These are phyloP conservation scores for Percopsis transmontana DNA, from an alignment of 2,113 vertebrate genomes.

Conservation along the genomic window DNA sequence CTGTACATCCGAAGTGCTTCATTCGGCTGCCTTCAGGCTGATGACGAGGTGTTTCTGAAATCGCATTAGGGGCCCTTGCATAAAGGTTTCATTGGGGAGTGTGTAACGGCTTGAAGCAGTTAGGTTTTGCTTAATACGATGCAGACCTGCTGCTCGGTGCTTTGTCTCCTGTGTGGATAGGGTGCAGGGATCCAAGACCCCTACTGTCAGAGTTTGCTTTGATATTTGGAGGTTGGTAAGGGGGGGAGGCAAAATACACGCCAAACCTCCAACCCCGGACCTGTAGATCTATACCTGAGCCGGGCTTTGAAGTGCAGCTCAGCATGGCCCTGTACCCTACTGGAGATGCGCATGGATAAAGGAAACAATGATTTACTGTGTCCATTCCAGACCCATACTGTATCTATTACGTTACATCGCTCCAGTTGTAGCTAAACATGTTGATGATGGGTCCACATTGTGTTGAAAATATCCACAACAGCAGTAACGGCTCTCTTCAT, in stretches of 20 bases:
- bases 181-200: constrained; percentile 65
- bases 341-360: constrained; percentile 32
- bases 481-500: neutral
- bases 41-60: constrained; percentile 82
- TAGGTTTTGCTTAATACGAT: constrained; percentile 80
- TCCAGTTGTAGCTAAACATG: constrained; percentile 2
- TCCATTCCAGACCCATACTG: constrained; percentile 38
- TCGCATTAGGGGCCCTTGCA: constrained; percentile 80
- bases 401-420: constrained; percentile 41
- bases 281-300: neutral
- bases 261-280: constrained; percentile 21
- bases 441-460: constrained; percentile 6
- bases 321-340: constrained; percentile 14
- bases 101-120: constrained; percentile 82
- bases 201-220: constrained; percentile 68
- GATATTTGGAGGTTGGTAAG: constrained; percentile 66
- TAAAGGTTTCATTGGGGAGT: constrained; percentile 80
- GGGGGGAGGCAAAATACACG: constrained; percentile 51
- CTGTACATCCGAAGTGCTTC: constrained; percentile 38
- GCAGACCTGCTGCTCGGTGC: constrained; percentile 61
- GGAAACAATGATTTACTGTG: constrained; percentile 46
- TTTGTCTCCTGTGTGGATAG: constrained; percentile 69
- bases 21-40: constrained; percentile 48
- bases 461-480: neutral
- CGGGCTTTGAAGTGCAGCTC: constrained; percentile 62